Base-by-base conservation (phyloP, 2,113 vertebrate genomes). In the Aspiorhynchus laticeps region DNA sequence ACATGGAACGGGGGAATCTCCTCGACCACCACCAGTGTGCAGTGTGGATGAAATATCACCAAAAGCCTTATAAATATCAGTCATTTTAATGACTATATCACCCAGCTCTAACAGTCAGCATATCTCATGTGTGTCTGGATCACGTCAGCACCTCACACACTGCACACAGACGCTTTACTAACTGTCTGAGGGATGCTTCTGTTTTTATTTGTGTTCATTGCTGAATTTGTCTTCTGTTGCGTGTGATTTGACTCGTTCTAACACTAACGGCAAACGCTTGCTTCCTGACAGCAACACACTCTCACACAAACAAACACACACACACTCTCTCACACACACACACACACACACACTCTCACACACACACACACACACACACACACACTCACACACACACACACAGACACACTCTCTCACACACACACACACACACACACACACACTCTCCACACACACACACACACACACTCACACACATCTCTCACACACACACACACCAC, bases 241-340 rank as follows among this genome's bases (percentile, higher is more conserved):
- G 46, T 87, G 88, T 90, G 85, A 91, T 83, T 71, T 86, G 41
- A 61, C 71, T 74, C 33, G 26, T 85, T 71, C 74, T 80, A 78
- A 74, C 48, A 82, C 83, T 14, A 33, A 61, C 59, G 87, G 28
- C 63, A 91, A 88, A 79, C 41, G 90, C 90, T 93, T 89, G 83
- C 87, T 46, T 86, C 38, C 77, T 33, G 33, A 86, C 61, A 69
- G 77, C 88, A 88, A 91, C 33, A 33, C 33, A 33, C 33, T 2
- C 33, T 5, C 36, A 38, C 36, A 38, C 36, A 33, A 5, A 0
- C 36, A 5, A 4, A 0, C 36, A 38, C 36, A 38, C 33, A 33
- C 33, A 33, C 33, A 33, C 33, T 2, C 33, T 2, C 33, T 63
- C 82, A 63, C 63, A 33, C n/a, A 73, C 75, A 67, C 56, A 69